Conservation (phyloP, 2,888 invertebrate species). For the Xylocampa areola region DNA sequence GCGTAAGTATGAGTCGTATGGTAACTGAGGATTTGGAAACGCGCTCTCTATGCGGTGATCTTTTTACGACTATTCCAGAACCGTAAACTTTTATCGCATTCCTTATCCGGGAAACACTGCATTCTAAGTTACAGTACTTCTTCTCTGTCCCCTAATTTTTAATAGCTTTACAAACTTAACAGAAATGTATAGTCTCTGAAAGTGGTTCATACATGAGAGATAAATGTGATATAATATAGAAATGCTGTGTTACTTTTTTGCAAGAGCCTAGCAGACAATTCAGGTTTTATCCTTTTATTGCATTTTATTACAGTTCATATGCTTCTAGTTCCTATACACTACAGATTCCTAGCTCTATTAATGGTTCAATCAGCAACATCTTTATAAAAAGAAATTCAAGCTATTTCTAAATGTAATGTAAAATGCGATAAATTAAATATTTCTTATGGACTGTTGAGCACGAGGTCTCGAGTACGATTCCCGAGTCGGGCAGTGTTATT, state of each 20-base stretch:
- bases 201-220: constrained; percentile 13
- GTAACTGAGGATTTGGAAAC: constrained; percentile 58
- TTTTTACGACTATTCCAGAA: constrained; percentile 74
- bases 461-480: too few species aligned
- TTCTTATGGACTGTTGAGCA: too few species aligned
- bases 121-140: constrained; percentile 44
- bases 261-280: neutral
- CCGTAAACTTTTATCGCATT: constrained; percentile 72
- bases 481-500: too few species aligned
- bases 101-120: constrained; percentile 58
- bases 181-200: constrained; percentile 27
- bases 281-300: too few species aligned
- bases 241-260: neutral
- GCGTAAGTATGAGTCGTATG: constrained; percentile 37
- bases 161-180: constrained; percentile 32
- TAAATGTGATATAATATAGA: constrained; percentile 8
- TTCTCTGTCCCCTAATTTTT: constrained; percentile 36
- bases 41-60: constrained; percentile 67
- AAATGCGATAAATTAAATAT: too few species aligned
- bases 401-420: too few species aligned
- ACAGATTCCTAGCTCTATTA: too few species aligned
- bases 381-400: too few species aligned
- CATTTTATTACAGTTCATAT: too few species aligned
- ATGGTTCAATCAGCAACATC: too few species aligned
- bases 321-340: too few species aligned